phyloP scores from a whole-genome alignment of 2,888 invertebrate species.

The Diplazon laetatorius region DNA sequence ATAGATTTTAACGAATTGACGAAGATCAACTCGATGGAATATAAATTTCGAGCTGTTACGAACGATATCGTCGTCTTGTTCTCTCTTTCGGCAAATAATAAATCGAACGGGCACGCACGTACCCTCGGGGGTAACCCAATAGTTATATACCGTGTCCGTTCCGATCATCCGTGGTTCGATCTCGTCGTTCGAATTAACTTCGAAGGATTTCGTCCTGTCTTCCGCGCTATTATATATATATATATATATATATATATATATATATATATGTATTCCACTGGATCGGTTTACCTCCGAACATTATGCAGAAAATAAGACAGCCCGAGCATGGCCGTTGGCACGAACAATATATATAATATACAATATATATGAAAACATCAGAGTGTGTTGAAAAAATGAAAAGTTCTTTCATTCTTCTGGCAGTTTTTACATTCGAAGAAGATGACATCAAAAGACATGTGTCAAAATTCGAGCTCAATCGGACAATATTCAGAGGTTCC shows the following conservation, averaged over 20 bases:
- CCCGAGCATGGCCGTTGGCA: slow-evolving; percentile 51
- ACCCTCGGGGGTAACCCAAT: slow-evolving; percentile 72
- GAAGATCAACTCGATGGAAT: slow-evolving; percentile 17
- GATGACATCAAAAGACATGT: no score
- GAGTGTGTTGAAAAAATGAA: no score
- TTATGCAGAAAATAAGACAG: slow-evolving; percentile 48
- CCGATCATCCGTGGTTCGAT: slow-evolving; percentile 49
- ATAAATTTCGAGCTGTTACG: slow-evolving; percentile 31
- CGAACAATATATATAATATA: slow-evolving; percentile 19
- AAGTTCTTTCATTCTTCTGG: slow-evolving; percentile 49
- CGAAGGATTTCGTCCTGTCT: slow-evolving; percentile 57
- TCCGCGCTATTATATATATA: slow-evolving; percentile 10
- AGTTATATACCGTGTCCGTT: slow-evolving; percentile 58
- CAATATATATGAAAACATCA: no score
- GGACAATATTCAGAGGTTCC: no score
- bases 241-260: slow-evolving; percentile 30
- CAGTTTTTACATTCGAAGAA: no score
- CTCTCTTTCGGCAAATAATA: slow-evolving; percentile 59
- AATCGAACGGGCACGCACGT: slow-evolving; percentile 52
- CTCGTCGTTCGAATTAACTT: slow-evolving; percentile 66
- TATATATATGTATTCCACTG: slow-evolving; percentile 5
- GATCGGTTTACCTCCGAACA: slow-evolving; percentile 58
- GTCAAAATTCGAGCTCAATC: no score
- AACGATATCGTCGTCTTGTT: no score
- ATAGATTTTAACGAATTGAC: neutral